Percentiles rank a stretch among this genome's conserved stretches.
Conservation (phyloP, 2,797 vertebrate genomes). For the Pseudochromis fuscus region DNA sequence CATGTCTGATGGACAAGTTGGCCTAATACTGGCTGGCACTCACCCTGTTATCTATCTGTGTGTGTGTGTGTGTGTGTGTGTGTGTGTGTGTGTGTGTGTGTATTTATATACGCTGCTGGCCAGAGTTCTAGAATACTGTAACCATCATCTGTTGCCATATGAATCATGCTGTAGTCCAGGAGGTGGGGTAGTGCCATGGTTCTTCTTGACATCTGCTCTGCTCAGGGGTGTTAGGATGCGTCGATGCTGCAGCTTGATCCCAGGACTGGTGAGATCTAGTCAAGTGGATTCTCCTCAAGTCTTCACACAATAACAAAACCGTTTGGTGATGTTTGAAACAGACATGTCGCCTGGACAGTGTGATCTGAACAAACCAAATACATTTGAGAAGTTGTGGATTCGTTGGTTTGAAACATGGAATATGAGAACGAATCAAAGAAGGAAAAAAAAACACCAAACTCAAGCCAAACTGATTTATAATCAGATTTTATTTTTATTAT, state of each 20-base stretch:
- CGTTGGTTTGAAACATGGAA: background rate
- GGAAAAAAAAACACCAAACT: constrained; percentile 32
- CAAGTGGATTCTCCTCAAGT: background rate
- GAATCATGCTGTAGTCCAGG: constrained; percentile 68
- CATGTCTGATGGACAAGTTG: constrained; percentile 67
- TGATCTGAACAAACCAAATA: background rate
- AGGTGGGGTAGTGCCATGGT: constrained; percentile 59
- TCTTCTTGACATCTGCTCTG: constrained; percentile 69
- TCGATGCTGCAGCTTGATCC: constrained; percentile 24
- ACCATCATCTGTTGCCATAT: constrained; percentile 76
- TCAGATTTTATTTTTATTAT: constrained; percentile 60
- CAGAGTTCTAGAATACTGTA: constrained; percentile 54
- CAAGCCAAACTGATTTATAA: constrained; percentile 33
- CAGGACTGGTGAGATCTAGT: background rate
- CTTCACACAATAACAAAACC: background rate
- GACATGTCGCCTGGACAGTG: background rate
- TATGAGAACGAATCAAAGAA: constrained; percentile 20
- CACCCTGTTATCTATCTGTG: constrained; percentile 55
- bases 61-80: constrained; percentile 13
- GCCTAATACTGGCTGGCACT: constrained; percentile 67
- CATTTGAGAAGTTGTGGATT: background rate
- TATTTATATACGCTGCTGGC: constrained; percentile 52
- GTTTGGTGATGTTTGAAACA: background rate
- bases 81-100: constrained; percentile 32
- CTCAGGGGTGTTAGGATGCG: constrained; percentile 34